Base-by-base conservation (phyloP, 92 coral and sea anemone species). In the Porites evermanni region DNA sequence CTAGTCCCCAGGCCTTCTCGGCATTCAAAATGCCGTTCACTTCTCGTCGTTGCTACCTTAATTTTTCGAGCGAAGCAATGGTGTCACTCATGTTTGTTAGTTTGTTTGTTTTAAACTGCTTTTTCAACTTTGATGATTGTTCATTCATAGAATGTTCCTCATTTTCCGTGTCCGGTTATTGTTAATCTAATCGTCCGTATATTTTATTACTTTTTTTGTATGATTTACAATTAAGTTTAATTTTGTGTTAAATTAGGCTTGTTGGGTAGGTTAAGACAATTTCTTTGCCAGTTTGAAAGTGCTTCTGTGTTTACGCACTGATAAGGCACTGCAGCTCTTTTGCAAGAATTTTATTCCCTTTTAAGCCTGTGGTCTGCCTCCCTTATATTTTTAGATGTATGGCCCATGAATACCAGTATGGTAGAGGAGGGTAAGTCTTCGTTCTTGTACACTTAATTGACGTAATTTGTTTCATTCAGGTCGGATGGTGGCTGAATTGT, bases 401-500 rank as follows among this genome's bases (percentile, higher is more conserved):
- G 99, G 99, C 99, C 99, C 16, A 89, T 95, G 50, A 97, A 95
- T 88, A 96, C 98, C 16, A 79, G 88, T 10, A 78, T 88, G 1
- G 93, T 93, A 9, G 91, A 89, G 12, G 97, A 97, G 80, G 93
- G 99, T 97, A 89, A 85, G 93, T 56, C 61, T 56, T 56, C 11
- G 61, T 56, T 11, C 61, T 56, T 56, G 12, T 56, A 11, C 61
- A 56, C 12, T 56, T 10, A 3, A 56, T 56, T 56, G 13, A 12
- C 16, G 17, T 56, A 14, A 56, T 56, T 56, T 11, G 13, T 14
- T 56, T 14, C 12, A 11, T 10, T 2, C 13, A 56, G 11, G 16
- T 56, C 12, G 8, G 16, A 56, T 11, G 12, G 61, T 14, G 16
- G 17, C 61, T 56, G 61, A 38, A 38, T 38, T 38, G 47, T 38